Percentiles rank a stretch among this genome's conserved stretches.
Conservation (phyloP, 2,888 invertebrate genomes). For the Tenthredo distinguenda region DNA sequence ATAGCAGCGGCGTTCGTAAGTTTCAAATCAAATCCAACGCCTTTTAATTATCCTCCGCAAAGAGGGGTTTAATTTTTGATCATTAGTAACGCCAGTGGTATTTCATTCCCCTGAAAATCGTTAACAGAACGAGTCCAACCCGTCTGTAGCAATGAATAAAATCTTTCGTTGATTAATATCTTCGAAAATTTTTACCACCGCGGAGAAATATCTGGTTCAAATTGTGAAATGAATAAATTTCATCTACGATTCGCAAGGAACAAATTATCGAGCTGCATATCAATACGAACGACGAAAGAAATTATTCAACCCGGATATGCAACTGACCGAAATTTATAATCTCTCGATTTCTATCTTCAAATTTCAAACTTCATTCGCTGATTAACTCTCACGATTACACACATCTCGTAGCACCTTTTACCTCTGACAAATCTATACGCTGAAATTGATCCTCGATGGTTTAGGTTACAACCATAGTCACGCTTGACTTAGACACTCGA, state of each 20-base stretch:
- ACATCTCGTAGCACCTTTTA: slow-evolving; percentile 3
- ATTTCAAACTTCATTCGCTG: background rate
- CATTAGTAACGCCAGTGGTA: background rate
- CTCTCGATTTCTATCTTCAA: background rate
- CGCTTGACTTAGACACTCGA: background rate
- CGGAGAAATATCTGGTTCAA: background rate
- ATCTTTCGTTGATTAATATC: background rate
- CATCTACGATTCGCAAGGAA: background rate
- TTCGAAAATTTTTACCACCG: background rate
- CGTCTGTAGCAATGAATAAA: background rate
- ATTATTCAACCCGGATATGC: background rate
- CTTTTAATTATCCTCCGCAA: background rate
- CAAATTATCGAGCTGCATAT: background rate
- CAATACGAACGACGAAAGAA: background rate
- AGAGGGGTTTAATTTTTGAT: slow-evolving; percentile 6
- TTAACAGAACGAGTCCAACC: background rate
- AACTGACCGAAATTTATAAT: background rate
- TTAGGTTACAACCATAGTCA: slow-evolving; percentile 1
- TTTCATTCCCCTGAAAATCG: background rate
- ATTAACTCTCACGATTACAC: background rate
- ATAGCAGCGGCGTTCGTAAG: background rate
- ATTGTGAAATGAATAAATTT: background rate
- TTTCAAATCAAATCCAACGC: background rate
- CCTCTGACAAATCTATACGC: background rate
- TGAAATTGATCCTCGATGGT: slow-evolving; percentile 6